Evolutionary conservation across 2,888 invertebrate genomes (phyloP).

Genomic region (Noctua fimbriata): DNA sequence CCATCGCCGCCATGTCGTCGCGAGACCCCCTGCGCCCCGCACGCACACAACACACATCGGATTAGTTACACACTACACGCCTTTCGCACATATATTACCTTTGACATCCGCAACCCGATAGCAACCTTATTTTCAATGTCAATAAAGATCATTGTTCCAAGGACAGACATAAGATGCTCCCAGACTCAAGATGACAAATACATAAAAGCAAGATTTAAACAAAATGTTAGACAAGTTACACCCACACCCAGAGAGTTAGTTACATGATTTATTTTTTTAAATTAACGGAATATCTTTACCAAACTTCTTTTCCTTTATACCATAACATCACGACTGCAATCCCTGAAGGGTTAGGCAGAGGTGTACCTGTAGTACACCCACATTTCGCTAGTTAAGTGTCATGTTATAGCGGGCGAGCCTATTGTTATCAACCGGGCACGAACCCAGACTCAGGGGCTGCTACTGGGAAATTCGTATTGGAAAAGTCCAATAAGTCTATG

Average conservation of each 20-base stretch:
- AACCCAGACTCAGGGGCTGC: neutral
- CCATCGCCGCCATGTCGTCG: constrained; percentile 96
- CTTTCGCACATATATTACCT: constrained; percentile 16
- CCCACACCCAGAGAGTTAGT: constrained; percentile 46
- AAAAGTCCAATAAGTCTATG: neutral
- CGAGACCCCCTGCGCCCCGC: constrained; percentile 93
- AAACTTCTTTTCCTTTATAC: neutral
- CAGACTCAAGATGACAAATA: neutral
- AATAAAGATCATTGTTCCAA: neutral
- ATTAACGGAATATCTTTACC: constrained; percentile 18
- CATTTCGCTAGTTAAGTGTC: neutral
- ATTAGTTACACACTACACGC: constrained; percentile 57
- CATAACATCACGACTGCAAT: neutral
- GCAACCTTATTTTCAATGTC: constrained; percentile 9
- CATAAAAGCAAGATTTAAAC: constrained; percentile 20
- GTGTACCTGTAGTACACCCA: neutral
- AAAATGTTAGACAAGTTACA: constrained; percentile 18
- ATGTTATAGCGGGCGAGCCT: no score
- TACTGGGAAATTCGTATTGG: neutral
- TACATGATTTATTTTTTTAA: neutral
- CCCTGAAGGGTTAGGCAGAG: neutral
- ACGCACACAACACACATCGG: constrained; percentile 54
- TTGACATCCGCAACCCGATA: constrained; percentile 1
- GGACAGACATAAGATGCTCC: constrained; percentile 8
- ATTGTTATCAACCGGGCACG: no score